These are phyloP conservation scores for Ametastegia equiseti DNA, from an alignment of 2,888 invertebrate species.

Conservation along the genomic window DNA sequence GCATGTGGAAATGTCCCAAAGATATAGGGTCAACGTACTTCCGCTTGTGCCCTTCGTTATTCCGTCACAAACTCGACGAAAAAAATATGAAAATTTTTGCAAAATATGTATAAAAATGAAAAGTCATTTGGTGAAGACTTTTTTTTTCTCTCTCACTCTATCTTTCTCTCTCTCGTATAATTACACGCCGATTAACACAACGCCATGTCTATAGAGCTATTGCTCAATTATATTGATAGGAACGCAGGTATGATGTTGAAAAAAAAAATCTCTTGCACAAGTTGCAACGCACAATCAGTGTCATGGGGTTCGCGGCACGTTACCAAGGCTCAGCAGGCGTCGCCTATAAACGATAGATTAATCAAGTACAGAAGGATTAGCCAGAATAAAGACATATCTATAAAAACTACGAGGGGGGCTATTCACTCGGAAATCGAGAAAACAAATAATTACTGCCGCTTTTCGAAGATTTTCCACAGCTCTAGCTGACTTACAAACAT, in stretches of 20 bases:
- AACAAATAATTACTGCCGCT: no score
- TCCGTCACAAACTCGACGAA: no score
- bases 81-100: no score
- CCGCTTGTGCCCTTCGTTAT: no score
- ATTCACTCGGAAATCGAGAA: no score
- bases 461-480: no score
- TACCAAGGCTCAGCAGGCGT: conserved; percentile 30
- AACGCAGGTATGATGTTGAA: neutral
- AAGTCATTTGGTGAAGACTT: no score
- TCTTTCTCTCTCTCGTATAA: neutral
- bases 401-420: no score
- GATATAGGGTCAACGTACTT: no score
- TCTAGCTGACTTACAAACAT: no score
- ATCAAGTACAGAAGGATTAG: conserved; percentile 12
- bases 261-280: neutral
- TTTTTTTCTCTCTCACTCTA: neutral
- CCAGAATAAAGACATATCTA: neutral
- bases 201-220: neutral
- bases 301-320: conserved; percentile 30
- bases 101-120: no score
- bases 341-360: conserved; percentile 29
- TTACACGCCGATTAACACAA: neutral
- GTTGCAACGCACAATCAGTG: conserved; percentile 1
- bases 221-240: neutral
- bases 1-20: no score